Evolutionary conservation across 1,140 invertebrate genomes (phyloP), one percentile per base, ranked within the genome.

Genomic region (Eurosta solidaginis): DNA sequence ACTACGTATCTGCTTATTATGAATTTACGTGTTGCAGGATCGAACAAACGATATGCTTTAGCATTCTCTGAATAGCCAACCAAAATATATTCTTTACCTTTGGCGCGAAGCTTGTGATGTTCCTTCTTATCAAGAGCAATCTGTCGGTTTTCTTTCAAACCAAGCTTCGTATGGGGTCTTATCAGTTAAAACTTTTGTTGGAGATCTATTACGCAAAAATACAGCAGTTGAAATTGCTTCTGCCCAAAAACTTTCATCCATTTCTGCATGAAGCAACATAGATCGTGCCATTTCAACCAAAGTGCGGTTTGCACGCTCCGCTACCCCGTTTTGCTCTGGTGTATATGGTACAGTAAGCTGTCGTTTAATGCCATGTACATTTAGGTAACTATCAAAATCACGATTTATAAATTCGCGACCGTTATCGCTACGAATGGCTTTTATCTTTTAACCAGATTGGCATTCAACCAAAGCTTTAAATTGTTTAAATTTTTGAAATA

Each of bases 41-140:
- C 74, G 12, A 40, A 78, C 74, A 90, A 74, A 74, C 86, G 80
- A 81, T 89, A 89, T 10, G 85, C 88, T 78, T 88, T 88, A 7
- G 80, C 80, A 12, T 82, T n/a, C n/a, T n/a, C n/a, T n/a, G n/a
- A n/a, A n/a, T n/a, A n/a, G n/a, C n/a, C n/a, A n/a, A n/a, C n/a
- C n/a, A n/a, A n/a, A n/a, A n/a, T n/a, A n/a, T n/a, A n/a, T n/a
- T n/a, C n/a, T n/a, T n/a, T n/a, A n/a, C 82, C 79, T 76, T 88
- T 88, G 42, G 81, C 74, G 78, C 83, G 83, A 50, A 76, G 52
- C 33, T 76, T 76, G 25, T 59, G n/a, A 29, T 63, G 50, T 3
- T 59, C 50, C 17, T 10, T 42, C 36, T 77, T 77, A 36, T 78
- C 29, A 4, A 78, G 27, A n/a, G 63, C 44, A 29, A 73, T 47